Evolutionary conservation across 92 coral and sea anemone species (phyloP), one percentile per base, ranked within the genome.

Genomic region (Epizoanthus scotinus): DNA sequence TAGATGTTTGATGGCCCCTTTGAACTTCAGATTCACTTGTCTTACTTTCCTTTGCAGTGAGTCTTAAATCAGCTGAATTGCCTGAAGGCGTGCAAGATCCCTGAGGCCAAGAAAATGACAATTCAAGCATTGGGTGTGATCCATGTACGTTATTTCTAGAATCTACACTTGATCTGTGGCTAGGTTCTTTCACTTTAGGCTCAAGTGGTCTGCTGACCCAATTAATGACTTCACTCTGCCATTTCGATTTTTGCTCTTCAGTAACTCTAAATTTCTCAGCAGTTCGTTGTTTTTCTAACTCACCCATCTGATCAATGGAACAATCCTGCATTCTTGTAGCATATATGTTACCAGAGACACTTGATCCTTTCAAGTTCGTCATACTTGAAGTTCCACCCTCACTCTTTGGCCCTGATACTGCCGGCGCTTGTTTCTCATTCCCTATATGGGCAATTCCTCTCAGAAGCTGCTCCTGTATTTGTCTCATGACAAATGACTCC

Each of bases 381-480:
- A 54, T 40, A 56, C 38, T 55, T 27, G 42, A 17, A 3, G 8
- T 29, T 5, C 10, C 70, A 73, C 3, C 22, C 28, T 17, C 27
- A 14, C 36, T 18, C 9, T 73, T 7, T 13, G 19, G 12, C 19
- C 50, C 74, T 67, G 56, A 29, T 14, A 3, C 40, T 75, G 21
- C 55, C 36, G 15, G 7, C 21, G 55, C 28, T 58, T 38, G 28
- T 28, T 5, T 54, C 61, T 75, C 55, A 34, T 21, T 36, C 63
- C 59, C 57, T 34, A 10, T 75, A 58, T 58, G 22, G 21, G 40
- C 22, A 28, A 75, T 57, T 6, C 67, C 68, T 22, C 56, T 63
- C 14, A 34, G 60, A 63, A 75, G 61, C 28, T 38, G 81, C 25
- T 75, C 81, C 34, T 75, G 81, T 59, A 75, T 75, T 49, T 75